Evolutionary conservation across 2,797 vertebrate species (phyloP).

Genomic region (Semaprochilodus insignis): DNA sequence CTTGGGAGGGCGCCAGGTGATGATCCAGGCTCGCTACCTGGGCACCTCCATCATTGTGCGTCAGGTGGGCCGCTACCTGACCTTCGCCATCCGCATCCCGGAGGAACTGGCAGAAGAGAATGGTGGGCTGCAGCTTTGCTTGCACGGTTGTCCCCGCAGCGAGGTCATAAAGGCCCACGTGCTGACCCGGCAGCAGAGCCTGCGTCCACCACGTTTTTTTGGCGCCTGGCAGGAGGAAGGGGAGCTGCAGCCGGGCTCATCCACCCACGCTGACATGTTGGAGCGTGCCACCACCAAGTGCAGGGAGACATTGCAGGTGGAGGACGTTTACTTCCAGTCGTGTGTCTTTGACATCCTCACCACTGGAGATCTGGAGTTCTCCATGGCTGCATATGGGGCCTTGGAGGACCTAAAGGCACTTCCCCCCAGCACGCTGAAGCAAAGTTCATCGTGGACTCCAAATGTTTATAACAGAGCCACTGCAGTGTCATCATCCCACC

Average conservation of each 20-base stretch:
- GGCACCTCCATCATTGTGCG: constrained; percentile 83
- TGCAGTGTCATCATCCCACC: constrained; percentile 56
- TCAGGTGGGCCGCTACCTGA: constrained; percentile 84
- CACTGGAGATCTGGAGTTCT: constrained; percentile 84
- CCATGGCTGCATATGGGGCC: constrained; percentile 82
- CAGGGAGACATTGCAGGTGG: constrained; percentile 82
- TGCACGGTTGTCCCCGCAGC: constrained; percentile 83
- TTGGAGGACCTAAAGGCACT: constrained; percentile 85
- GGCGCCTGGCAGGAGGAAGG: constrained; percentile 38
- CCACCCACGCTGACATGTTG: constrained; percentile 77
- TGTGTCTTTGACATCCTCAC: constrained; percentile 87
- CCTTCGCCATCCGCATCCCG: constrained; percentile 85
- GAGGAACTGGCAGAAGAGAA: constrained; percentile 81
- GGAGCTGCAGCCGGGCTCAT: constrained; percentile 60
- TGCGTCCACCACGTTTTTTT: constrained; percentile 66
- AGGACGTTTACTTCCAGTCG: constrained; percentile 88
- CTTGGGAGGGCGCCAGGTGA: constrained; percentile 77
- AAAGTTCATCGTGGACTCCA: constrained; percentile 78
- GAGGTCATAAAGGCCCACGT: constrained; percentile 86
- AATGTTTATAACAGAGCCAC: constrained; percentile 61
- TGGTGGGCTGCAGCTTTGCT: constrained; percentile 82
- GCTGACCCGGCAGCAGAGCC: constrained; percentile 71
- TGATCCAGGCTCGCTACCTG: constrained; percentile 84
- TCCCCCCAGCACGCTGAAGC: constrained; percentile 82
- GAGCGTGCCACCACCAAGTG: constrained; percentile 82